phyloP scores from a whole-genome alignment of 2,113 vertebrate species.

The Chaenocephalus aceratus region DNA sequence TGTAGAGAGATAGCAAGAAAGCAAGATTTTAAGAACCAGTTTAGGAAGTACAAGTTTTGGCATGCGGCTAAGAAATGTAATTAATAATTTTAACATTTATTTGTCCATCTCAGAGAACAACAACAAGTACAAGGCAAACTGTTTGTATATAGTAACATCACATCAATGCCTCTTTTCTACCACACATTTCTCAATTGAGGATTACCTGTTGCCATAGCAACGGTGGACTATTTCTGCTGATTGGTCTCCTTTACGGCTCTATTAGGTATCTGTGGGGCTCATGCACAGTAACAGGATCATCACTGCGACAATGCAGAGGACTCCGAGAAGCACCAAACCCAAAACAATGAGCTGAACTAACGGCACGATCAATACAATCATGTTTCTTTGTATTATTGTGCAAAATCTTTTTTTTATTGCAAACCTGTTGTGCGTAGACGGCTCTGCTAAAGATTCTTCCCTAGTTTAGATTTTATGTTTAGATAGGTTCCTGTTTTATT shows the following conservation, averaged over 20 bases:
- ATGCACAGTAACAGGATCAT: slow-evolving; percentile 47
- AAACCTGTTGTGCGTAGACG: background rate
- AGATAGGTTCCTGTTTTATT: too few species aligned
- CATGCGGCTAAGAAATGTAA: too few species aligned
- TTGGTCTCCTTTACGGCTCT: slow-evolving; percentile 52
- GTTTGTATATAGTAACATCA: slow-evolving; percentile 2
- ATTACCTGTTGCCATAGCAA: slow-evolving; percentile 70
- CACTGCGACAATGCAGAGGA: slow-evolving; percentile 28
- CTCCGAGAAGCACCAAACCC: background rate
- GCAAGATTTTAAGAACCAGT: background rate
- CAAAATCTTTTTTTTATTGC: slow-evolving; percentile 1
- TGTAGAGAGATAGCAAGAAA: background rate
- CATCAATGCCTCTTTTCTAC: slow-evolving; percentile 24
- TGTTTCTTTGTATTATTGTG: background rate
- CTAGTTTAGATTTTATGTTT: too few species aligned
- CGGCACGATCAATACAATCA: background rate
- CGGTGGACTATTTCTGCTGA: slow-evolving; percentile 43
- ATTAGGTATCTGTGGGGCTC: slow-evolving; percentile 30
- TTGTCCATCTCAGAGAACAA: background rate
- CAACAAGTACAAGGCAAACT: background rate
- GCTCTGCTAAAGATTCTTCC: too few species aligned
- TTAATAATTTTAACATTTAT: background rate
- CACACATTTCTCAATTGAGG: slow-evolving; percentile 28
- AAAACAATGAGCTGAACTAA: slow-evolving; percentile 3
- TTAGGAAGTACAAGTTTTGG: background rate